Percentiles rank a stretch among this genome's conserved stretches.
Evolutionary conservation across 2,113 vertebrate species (phyloP).

Genomic region (Dasyornis broadbenti): DNA sequence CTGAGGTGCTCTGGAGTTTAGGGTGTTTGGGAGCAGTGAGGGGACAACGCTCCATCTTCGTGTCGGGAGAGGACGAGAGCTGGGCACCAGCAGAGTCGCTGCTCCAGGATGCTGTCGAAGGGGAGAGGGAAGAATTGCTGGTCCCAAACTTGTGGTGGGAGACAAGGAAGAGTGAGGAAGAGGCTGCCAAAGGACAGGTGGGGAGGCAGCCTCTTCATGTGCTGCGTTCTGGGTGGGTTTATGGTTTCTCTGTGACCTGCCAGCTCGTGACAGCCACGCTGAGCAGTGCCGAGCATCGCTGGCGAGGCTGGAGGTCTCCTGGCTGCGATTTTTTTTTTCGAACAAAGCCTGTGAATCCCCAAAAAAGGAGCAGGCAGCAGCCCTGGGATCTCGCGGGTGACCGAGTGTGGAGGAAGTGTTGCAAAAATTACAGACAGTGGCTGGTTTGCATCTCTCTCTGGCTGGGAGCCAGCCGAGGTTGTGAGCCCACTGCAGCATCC

Average conservation of each 20-base stretch:
- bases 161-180: not conserved
- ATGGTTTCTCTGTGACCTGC: not conserved
- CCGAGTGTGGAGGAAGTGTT: not conserved
- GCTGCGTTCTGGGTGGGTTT: not conserved
- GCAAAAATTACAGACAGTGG: conserved; percentile 16
- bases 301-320: not conserved
- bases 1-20: not conserved
- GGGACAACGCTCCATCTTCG: accelerated
- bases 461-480: conserved; percentile 19
- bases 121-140: not conserved
- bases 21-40: not conserved
- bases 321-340: not conserved
- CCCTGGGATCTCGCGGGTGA: not conserved
- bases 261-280: not conserved
- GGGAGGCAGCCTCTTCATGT: not conserved
- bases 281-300: not conserved
- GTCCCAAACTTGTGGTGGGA: not conserved
- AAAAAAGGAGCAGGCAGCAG: conserved; percentile 13
- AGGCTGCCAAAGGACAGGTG: not conserved
- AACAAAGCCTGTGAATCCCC: not conserved
- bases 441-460: conserved; percentile 27
- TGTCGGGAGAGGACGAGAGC: not conserved
- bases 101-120: not conserved
- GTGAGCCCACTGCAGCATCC: conserved; percentile 30
- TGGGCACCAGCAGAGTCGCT: accelerated